Percentiles rank a stretch among this genome's conserved stretches.
These are phyloP conservation scores for Sebastes minor DNA, from an alignment of 2,797 vertebrate genomes.

Conservation along the genomic window DNA sequence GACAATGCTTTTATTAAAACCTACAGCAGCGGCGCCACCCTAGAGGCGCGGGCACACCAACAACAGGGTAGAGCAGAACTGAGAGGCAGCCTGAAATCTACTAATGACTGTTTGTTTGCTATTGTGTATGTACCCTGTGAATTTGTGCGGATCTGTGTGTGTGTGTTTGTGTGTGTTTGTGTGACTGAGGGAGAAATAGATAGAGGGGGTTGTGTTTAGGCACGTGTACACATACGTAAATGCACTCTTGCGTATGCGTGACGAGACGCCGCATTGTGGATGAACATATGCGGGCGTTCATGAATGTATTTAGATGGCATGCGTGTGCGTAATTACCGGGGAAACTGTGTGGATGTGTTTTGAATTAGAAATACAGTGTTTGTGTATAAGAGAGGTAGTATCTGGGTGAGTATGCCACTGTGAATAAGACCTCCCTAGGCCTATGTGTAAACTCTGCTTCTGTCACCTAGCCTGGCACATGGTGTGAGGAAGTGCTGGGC, in stretches of 20 bases:
- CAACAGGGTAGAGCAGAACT: constrained; percentile 69
- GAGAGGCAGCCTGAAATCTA: constrained; percentile 74
- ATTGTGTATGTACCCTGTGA: constrained; percentile 59
- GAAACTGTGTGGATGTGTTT: constrained; percentile 39
- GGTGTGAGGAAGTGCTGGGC: constrained; percentile 63
- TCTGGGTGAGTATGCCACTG: constrained; percentile 57
- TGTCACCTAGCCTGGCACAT: constrained; percentile 72
- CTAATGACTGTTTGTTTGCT: constrained; percentile 79
- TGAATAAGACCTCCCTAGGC: constrained; percentile 63
- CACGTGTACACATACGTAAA: constrained; percentile 16
- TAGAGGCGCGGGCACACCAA: constrained; percentile 69
- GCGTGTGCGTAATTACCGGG: constrained; percentile 37
- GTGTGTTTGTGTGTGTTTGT: not conserved
- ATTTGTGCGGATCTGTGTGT: constrained; percentile 38
- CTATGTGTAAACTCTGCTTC: constrained; percentile 66
- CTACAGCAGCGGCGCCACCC: constrained; percentile 79
- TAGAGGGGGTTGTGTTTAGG: not conserved
- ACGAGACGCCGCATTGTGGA: constrained; percentile 42
- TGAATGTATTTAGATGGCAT: constrained; percentile 27
- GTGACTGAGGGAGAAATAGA: not conserved
- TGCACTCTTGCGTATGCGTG: constrained; percentile 28
- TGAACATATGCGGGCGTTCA: constrained; percentile 42
- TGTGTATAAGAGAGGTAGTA: constrained; percentile 24
- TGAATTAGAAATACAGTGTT: constrained; percentile 38
- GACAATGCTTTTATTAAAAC: constrained; percentile 88